Evolutionary conservation across 2,888 invertebrate species (phyloP).

Genomic region (Hirtodrosophila confusa): DNA sequence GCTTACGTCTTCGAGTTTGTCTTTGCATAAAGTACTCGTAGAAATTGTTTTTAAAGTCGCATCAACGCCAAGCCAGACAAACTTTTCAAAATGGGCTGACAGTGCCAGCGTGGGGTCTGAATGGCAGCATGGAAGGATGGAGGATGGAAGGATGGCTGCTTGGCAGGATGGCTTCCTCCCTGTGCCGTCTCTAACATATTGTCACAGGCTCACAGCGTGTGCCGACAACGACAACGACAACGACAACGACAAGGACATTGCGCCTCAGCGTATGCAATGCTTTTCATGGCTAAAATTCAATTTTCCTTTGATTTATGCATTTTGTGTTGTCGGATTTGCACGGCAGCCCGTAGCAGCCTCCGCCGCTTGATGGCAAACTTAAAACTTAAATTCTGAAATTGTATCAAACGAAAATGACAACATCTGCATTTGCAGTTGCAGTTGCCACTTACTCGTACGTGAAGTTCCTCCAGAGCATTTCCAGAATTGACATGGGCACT

Average conservation of each 20-base stretch:
- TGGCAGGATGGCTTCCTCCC: neutral
- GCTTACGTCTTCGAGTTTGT: conserved; percentile 42
- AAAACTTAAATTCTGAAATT: conserved; percentile 55
- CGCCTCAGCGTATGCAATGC: conserved; percentile 46
- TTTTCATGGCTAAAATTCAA: conserved; percentile 68
- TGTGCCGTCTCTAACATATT: conserved; percentile 36
- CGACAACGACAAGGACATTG: conserved; percentile 22
- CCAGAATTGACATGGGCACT: conserved; percentile 19
- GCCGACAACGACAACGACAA: conserved; percentile 23
- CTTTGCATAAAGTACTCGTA: conserved; percentile 57
- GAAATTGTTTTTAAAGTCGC: conserved; percentile 65
- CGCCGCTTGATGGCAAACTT: conserved; percentile 22
- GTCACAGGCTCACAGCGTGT: conserved; percentile 46
- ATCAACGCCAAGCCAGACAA: conserved; percentile 58
- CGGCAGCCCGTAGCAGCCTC: conserved; percentile 23
- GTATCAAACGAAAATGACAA: conserved; percentile 49
- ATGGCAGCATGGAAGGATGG: neutral
- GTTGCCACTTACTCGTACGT: conserved; percentile 13
- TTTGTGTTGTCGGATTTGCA: conserved; percentile 56
- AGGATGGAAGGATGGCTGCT: neutral
- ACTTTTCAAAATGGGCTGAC: conserved; percentile 46
- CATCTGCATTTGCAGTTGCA: conserved; percentile 25
- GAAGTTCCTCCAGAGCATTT: conserved; percentile 17
- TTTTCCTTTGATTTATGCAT: conserved; percentile 75
- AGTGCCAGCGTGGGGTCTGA: conserved; percentile 2